A percentile compares a stretch with the other conserved stretches of the same genome.
Evolutionary conservation across 2,797 vertebrate species (phyloP).

Genomic region (Schizothorax lantsangensis): DNA sequence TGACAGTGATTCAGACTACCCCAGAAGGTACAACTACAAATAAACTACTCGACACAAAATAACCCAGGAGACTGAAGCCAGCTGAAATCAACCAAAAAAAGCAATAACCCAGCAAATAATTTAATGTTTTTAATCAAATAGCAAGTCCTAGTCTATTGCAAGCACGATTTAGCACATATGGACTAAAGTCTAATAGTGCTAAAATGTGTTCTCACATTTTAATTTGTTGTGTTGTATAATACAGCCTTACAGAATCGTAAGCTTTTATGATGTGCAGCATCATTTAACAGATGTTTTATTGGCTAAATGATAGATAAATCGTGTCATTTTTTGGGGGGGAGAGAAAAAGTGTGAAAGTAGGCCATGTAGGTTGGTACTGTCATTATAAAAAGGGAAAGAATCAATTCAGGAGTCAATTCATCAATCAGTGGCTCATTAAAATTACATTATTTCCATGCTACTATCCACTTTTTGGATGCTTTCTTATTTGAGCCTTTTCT

Average conservation of each 20-base stretch:
- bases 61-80: not conserved
- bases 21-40: not conserved
- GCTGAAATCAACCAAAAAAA: not conserved
- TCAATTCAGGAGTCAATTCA: not conserved
- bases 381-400: not conserved
- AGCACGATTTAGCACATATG: not conserved
- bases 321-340: not conserved
- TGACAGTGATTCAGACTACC: not conserved
- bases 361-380: not conserved
- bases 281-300: conserved; percentile 21
- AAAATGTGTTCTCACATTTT: not conserved
- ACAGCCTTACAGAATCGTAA: not conserved
- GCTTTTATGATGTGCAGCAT: conserved; percentile 17
- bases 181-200: not conserved
- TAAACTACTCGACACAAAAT: not conserved
- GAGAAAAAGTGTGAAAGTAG: not conserved
- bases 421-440: not conserved
- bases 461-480: not conserved
- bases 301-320: not conserved
- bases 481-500: not conserved
- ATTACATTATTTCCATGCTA: not conserved
- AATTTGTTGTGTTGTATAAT: not conserved
- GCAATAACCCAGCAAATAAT: too few species aligned
- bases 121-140: not conserved
- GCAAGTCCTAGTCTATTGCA: not conserved